These are phyloP conservation scores for Nemotelus nigrinus DNA, from an alignment of 2,888 invertebrate species.

Conservation along the genomic window DNA sequence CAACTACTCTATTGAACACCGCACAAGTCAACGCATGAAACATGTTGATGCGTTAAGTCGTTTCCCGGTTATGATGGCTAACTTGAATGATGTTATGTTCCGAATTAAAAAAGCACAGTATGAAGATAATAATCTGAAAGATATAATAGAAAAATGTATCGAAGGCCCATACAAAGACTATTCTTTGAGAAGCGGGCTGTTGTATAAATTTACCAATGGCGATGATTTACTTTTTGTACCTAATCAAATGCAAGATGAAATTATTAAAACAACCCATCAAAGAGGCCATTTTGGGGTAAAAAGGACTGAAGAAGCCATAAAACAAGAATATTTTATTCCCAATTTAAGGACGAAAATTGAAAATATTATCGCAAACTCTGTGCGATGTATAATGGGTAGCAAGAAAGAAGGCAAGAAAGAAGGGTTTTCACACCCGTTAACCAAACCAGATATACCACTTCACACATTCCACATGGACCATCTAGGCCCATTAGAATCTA, in stretches of 20 bases:
- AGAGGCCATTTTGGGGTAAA: constrained; percentile 45
- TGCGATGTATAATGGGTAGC: constrained; percentile 40
- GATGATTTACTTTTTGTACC: constrained; percentile 46
- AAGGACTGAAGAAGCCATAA: too few species aligned
- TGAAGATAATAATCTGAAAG: background rate
- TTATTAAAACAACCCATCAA: constrained; percentile 46
- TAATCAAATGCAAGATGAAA: constrained; percentile 42
- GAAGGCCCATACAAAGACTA: background rate
- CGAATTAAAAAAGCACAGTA: background rate
- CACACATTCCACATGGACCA: background rate
- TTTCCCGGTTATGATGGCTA: constrained; percentile 25
- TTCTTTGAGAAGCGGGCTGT: background rate
- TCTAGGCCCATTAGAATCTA: background rate
- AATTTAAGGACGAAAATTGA: too few species aligned
- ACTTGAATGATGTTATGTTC: background rate
- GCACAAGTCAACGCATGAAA: background rate
- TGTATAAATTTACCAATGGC: constrained; percentile 3
- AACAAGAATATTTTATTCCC: too few species aligned
- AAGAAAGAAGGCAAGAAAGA: constrained; percentile 55
- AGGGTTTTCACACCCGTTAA: too few species aligned
- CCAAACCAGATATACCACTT: constrained; percentile 47
- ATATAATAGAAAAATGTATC: background rate
- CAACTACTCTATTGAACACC: background rate
- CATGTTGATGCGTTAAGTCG: constrained; percentile 43
- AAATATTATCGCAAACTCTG: too few species aligned